These are phyloP conservation scores for Montipora cactus DNA, from an alignment of 64 coral and sea anemone species.

Conservation along the genomic window DNA sequence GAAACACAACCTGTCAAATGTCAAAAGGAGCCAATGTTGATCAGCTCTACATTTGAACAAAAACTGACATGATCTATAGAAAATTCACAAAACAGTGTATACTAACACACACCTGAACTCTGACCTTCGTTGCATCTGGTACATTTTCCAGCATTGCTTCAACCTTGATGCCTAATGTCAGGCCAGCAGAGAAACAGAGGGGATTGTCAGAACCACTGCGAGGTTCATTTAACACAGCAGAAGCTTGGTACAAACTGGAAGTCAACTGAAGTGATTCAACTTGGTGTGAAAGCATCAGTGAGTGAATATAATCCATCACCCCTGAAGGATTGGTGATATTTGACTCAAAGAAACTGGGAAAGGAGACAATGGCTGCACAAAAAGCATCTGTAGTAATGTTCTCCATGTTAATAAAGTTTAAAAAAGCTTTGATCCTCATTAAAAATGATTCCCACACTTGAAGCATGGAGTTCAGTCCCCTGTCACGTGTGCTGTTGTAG, in stretches of 20 bases:
- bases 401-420: slow-evolving; percentile 59
- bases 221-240: slow-evolving; percentile 83
- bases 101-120: slow-evolving; percentile 78
- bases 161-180: slow-evolving; percentile 87
- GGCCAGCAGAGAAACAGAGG: slow-evolving; percentile 84
- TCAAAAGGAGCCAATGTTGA: background rate
- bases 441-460: slow-evolving; percentile 96
- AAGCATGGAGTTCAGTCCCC: slow-evolving; percentile 72
- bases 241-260: slow-evolving; percentile 71
- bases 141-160: slow-evolving; percentile 95
- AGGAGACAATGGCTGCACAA: slow-evolving; percentile 76
- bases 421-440: slow-evolving; percentile 75
- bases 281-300: slow-evolving; percentile 62
- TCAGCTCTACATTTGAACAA: background rate
- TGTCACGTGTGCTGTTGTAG: slow-evolving; percentile 66
- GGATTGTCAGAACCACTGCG: slow-evolving; percentile 95
- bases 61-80: background rate
- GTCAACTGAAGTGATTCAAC: slow-evolving; percentile 63
- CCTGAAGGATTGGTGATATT: slow-evolving; percentile 92
- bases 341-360: slow-evolving; percentile 91
- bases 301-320: slow-evolving; percentile 82
- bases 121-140: slow-evolving; percentile 66
- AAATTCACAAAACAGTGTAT: background rate
- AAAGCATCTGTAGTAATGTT: slow-evolving; percentile 75
- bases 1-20: slow-evolving; percentile 89